These are phyloP conservation scores for Heliothis subflexa DNA, from an alignment of 1,140 invertebrate species.

Conservation along the genomic window DNA sequence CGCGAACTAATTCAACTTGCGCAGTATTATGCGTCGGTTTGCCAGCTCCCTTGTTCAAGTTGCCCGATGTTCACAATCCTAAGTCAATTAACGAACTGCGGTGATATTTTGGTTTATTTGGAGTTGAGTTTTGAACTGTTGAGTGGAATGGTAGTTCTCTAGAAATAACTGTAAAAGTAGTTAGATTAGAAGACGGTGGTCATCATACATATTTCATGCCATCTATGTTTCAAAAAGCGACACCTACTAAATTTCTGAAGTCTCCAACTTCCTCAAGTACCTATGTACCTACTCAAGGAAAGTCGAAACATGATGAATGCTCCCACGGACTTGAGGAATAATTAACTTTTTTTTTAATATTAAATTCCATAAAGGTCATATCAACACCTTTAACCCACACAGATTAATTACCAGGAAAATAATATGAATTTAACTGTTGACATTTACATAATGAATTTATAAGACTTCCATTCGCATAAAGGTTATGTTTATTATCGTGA, in stretches of 20 bases:
- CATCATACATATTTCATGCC: no score
- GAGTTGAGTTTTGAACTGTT: neutral
- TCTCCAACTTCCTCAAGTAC: no score
- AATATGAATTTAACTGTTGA: constrained; percentile 2
- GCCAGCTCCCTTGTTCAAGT: constrained; percentile 18
- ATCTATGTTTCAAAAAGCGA: no score
- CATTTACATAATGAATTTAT: constrained; percentile 11
- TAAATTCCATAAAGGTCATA: neutral
- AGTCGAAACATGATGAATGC: no score
- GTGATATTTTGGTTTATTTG: constrained; percentile 23
- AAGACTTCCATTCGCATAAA: constrained; percentile 9
- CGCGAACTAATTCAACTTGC: constrained; percentile 34
- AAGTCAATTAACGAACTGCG: constrained; percentile 25
- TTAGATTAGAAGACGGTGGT: no score
- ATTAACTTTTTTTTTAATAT: no score
- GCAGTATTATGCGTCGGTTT: constrained; percentile 31
- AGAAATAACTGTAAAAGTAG: no score
- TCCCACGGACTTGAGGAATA: no score
- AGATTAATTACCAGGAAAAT: neutral
- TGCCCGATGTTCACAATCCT: constrained; percentile 13
- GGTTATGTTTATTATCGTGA: constrained; percentile 7
- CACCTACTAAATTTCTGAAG: no score
- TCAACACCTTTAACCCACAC: neutral
- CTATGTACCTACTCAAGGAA: no score
- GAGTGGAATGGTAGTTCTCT: no score